These are phyloP conservation scores for Thalassaphorura encarpata DNA, from an alignment of 1,140 invertebrate genomes.

Conservation along the genomic window DNA sequence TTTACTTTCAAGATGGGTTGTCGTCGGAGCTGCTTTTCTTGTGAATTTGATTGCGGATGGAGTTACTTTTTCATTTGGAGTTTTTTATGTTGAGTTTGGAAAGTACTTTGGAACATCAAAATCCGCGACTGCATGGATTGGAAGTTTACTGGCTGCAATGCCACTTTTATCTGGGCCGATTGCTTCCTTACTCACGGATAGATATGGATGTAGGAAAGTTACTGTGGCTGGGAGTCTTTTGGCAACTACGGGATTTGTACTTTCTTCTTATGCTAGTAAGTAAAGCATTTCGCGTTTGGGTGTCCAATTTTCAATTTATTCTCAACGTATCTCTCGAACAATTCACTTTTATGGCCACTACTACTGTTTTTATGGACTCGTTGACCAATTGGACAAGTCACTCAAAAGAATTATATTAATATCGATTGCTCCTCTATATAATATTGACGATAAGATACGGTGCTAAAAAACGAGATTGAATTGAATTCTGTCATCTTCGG, in stretches of 20 bases:
- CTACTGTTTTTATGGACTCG: no score
- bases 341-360: no score
- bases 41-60: conserved; percentile 92
- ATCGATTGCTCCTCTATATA: no score
- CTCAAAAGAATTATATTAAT: no score
- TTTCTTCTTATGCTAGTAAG: conserved; percentile 54
- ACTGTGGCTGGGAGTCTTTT: conserved; percentile 70
- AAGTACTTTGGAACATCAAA: conserved; percentile 65
- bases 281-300: no score
- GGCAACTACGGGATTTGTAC: conserved; percentile 65
- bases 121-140: conserved; percentile 82
- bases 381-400: no score
- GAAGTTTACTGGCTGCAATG: conserved; percentile 80
- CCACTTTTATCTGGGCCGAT: conserved; percentile 78
- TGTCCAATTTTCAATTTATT: not conserved
- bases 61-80: conserved; percentile 82
- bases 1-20: conserved; percentile 65
- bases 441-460: no score
- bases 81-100: conserved; percentile 79
- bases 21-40: conserved; percentile 69
- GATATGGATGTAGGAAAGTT: conserved; percentile 69
- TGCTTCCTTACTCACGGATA: conserved; percentile 74
- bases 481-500: not conserved
- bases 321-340: not conserved
- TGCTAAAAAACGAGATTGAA: no score